Percentiles rank a stretch among this genome's conserved stretches.
phyloP scores from a whole-genome alignment of 2,797 vertebrate species.

The Alectoris magna region DNA sequence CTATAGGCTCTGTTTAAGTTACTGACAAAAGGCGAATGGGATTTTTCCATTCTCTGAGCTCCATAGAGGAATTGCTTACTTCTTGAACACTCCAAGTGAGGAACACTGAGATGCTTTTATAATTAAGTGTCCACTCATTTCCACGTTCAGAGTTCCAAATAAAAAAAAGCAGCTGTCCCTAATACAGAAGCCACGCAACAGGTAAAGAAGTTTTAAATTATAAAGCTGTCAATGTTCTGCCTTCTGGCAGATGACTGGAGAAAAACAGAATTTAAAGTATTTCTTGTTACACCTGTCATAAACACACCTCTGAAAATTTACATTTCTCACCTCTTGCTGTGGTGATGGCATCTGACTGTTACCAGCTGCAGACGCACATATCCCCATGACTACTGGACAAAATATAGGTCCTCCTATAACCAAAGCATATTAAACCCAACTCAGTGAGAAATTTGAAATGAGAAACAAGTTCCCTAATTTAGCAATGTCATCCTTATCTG shows the following conservation, averaged over 20 bases:
- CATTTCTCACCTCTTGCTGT: not conserved
- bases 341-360: not conserved
- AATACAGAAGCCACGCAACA: not conserved
- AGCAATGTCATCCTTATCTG: too few species aligned
- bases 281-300: not conserved
- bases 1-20: not conserved
- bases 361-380: not conserved
- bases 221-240: not conserved
- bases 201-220: too few species aligned
- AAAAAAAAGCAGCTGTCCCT: not conserved
- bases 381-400: not conserved
- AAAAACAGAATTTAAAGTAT: not conserved
- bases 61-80: not conserved
- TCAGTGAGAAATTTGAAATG: not conserved
- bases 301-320: not conserved
- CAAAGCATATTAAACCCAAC: not conserved
- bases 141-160: not conserved
- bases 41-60: not conserved
- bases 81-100: not conserved
- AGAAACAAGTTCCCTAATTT: not conserved
- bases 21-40: not conserved
- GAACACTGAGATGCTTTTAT: not conserved
- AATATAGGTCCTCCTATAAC: not conserved
- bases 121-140: not conserved
- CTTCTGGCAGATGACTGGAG: not conserved